Evolutionary conservation across 2,113 vertebrate genomes (phyloP), one percentile per base, ranked within the genome.

Genomic region (Rhinopomastus cyanomelas): DNA sequence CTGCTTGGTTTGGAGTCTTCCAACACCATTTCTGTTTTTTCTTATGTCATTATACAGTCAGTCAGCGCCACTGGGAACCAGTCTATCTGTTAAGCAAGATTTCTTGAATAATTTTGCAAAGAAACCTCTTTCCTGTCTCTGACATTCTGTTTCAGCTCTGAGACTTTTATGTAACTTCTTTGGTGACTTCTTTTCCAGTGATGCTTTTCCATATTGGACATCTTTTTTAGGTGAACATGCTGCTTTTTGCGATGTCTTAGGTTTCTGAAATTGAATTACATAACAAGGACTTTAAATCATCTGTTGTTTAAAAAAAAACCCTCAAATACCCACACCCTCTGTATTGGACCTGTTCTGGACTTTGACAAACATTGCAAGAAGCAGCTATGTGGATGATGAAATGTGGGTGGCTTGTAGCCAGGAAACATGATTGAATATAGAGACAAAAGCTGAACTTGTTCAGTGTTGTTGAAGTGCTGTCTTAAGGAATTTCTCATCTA

Each of bases 261-360:
- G 51, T 84, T 81, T 76, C 32, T 57, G 42, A 76, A 73, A 59
- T 13, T 5, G 51, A 19, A 46, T 4, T 75, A n/a, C 5, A 2
- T 69, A 67, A 30, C 29, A 53, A 81, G 30, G 27, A 42, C 42
- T 72, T 86, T 3, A 77, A 83, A 78, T 76, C 2, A 22, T 52
- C 12, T 88, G 1, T 46, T 73, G 3, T 34, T 81, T 13, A 37
- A 71, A 46, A 60, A 36, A 44, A 69, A 32, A 53, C n/a, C n/a
- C n/a, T n/a, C 15, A 11, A 16, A 44, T 11, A 10, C 7, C 44
- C 13, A 1, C 17, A 36, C 5, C 5, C 3, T 2, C 3, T 51
- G 0, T 46, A 10, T 20, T 46, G 7, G 27, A 67, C 11, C 34
- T 68, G 13, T 75, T 79, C 11, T 55, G 21, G 30, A 68, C 42